Evolutionary conservation across 1,140 invertebrate genomes (phyloP), one percentile per base, ranked within the genome.

Genomic region (Venturia canescens): DNA sequence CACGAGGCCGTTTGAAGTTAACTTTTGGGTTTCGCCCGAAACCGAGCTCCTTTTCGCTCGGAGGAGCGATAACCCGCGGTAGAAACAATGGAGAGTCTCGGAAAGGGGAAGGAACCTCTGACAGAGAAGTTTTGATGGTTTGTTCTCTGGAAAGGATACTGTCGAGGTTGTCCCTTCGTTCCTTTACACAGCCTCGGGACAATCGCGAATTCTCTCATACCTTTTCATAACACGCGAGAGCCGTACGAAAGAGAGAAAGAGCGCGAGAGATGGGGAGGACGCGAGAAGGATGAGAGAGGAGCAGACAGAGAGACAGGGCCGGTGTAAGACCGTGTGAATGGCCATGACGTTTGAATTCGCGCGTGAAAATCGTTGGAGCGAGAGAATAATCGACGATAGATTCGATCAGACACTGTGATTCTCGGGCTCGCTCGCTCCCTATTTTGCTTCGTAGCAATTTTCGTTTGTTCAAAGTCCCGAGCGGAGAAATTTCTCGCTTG

Each of bases 341-440:
- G n/a, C 23, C 50, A 53, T 53, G 50, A 53, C 50, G 50, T 63
- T 26, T 63, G 60, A 63, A 63, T 27, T 63, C 23, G 60, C 21
- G 60, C 23, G 60, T 63, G 21, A 26, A 23, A 63, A 13, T 13
- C 23, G 60, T 26, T 63, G 1, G 21, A 63, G 60, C 60, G 23
- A 63, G 23, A 63, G 60, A 23, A 63, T 63, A 63, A 63, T 63
- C 60, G 60, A 63, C 60, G 60, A 63, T 63, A 63, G 60, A 63
- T 53, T 53, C 50, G 16, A 53, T 53, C 50, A 63, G 60, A 63
- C 60, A 63, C 60, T 63, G 21, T 63, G 60, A 26, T 23, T 63
- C n/a, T 63, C 23, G n/a, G n/a, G n/a, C n/a, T n/a, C n/a, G n/a
- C 60, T 2, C 53, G n/a, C 18, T 63, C 15, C 23, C n/a, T 63